Base-by-base conservation (phyloP, 92 coral and sea anemone genomes). In the Virgularia gustaviana region DNA sequence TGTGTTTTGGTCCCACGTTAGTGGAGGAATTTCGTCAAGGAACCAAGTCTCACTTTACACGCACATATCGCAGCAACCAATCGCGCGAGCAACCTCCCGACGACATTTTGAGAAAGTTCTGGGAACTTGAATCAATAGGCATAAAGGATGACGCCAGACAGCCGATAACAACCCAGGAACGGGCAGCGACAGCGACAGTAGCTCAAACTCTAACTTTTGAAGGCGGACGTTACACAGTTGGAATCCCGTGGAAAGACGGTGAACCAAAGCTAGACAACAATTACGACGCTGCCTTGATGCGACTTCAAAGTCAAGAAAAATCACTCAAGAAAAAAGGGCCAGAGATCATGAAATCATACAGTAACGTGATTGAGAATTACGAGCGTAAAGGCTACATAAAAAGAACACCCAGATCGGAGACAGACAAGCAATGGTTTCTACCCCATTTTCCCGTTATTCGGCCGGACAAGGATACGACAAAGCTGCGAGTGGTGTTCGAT, bases 301-400 rank as follows among this genome's bases (percentile, higher is more conserved):
- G 86, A 68, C 86, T 79, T 19, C 25, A 79, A 19, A 79, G 73
- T 34, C 84, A 71, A 38, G 84, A 79, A 54, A 79, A 49, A 30
- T 58, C 84, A 1, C 43, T 58, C 0, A 79, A 32, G 25, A 23
- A 72, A 47, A 81, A 76, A 73, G 66, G 62, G 13, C 39, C 75
- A 35, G 85, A 81, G 41, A 70, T 80, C 42, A 72, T 62, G 79
- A 61, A 73, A 49, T 79, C 79, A 12, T 79, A 72, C 71, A 59
- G 53, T 53, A 25, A 63, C 54, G 61, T 73, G 32, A 36, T 81
- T 18, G 47, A 64, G 31, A 77, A 75, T 27, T 75, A 81, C 42
- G 77, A 65, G 53, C 58, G 57, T 43, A 81, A 76, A 64, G 79
- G 64, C 55, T 81, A 79, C 73, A 55, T 59, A 9, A 64, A 37